Evolutionary conservation across 2,113 vertebrate species (phyloP).

Genomic region (Corythoichthys intestinalis): DNA sequence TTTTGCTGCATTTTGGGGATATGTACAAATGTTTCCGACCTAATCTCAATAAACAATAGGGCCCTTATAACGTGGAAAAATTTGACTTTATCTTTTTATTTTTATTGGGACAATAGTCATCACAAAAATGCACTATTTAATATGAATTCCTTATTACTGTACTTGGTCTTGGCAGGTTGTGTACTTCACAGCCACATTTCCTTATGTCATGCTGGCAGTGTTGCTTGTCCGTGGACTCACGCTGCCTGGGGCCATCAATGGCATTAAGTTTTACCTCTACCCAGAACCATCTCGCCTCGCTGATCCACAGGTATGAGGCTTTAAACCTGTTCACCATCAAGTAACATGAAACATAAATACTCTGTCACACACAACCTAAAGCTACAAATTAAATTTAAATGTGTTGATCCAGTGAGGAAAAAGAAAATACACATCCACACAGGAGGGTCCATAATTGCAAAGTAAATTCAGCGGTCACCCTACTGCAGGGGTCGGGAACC

Average conservation of each 20-base stretch:
- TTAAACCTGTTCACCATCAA: background rate
- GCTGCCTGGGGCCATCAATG: slow-evolving; percentile 82
- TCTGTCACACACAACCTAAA: background rate
- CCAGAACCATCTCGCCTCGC: slow-evolving; percentile 83
- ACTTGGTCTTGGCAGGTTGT: slow-evolving; percentile 77
- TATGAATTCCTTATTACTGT: background rate
- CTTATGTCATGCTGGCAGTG: slow-evolving; percentile 85
- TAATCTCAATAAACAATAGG: background rate
- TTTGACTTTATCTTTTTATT: background rate
- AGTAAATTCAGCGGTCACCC: too few relatives aligned
- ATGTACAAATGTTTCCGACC: background rate
- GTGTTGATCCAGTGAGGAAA: background rate
- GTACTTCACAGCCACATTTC: slow-evolving; percentile 94
- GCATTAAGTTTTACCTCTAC: slow-evolving; percentile 90
- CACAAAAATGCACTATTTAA: background rate
- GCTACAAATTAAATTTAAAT: background rate
- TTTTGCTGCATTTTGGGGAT: background rate
- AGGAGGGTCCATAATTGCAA: too few relatives aligned
- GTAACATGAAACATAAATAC: background rate
- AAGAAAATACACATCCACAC: too few relatives aligned
- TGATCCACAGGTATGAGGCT: slow-evolving; percentile 83
- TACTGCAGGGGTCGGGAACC: too few relatives aligned
- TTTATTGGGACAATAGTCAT: background rate
- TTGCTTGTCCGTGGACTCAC: slow-evolving; percentile 87
- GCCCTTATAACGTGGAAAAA: background rate